These are phyloP conservation scores for Rhagonycha fulva DNA, from an alignment of 2,888 invertebrate species.

Conservation along the genomic window DNA sequence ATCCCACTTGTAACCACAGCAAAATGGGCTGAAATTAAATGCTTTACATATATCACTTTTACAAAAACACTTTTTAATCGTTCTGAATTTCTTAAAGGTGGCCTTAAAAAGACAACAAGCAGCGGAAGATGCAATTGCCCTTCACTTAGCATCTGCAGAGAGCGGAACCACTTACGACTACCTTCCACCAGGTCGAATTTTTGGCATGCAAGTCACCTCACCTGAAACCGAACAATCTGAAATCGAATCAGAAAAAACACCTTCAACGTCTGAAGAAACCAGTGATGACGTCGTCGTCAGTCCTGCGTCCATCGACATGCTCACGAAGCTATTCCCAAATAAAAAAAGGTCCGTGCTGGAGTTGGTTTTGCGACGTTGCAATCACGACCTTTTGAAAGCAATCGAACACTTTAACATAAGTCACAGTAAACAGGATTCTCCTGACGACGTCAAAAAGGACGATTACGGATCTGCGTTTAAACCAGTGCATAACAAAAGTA, in stretches of 20 bases:
- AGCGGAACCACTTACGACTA: slow-evolving; percentile 73
- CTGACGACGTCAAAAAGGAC: slow-evolving; percentile 37
- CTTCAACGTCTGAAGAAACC: slow-evolving; percentile 5
- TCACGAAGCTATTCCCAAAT: slow-evolving; percentile 87
- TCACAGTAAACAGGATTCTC: slow-evolving; percentile 26
- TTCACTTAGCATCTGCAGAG: slow-evolving; percentile 86
- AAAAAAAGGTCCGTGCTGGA: slow-evolving; percentile 87
- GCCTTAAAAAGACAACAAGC: slow-evolving; percentile 96
- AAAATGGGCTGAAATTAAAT: background rate
- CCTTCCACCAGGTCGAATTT: slow-evolving; percentile 89
- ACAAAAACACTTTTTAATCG: background rate
- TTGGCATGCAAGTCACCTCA: slow-evolving; percentile 83
- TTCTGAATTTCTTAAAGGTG: slow-evolving; percentile 62
- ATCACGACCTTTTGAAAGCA: slow-evolving; percentile 87
- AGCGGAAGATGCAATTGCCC: slow-evolving; percentile 94
- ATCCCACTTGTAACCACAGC: background rate
- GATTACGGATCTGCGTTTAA: slow-evolving; percentile 50
- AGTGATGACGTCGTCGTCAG: slow-evolving; percentile 57
- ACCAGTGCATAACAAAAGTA: slow-evolving; percentile 43
- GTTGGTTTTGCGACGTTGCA: slow-evolving; percentile 88
- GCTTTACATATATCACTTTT: too few relatives aligned
- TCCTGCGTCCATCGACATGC: slow-evolving; percentile 79
- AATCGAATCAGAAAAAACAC: slow-evolving; percentile 14
- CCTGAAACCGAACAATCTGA: slow-evolving; percentile 58
- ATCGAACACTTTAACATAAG: slow-evolving; percentile 79